Conservation (phyloP, 1,140 invertebrate species). For the Drosophila sproati region DNA sequence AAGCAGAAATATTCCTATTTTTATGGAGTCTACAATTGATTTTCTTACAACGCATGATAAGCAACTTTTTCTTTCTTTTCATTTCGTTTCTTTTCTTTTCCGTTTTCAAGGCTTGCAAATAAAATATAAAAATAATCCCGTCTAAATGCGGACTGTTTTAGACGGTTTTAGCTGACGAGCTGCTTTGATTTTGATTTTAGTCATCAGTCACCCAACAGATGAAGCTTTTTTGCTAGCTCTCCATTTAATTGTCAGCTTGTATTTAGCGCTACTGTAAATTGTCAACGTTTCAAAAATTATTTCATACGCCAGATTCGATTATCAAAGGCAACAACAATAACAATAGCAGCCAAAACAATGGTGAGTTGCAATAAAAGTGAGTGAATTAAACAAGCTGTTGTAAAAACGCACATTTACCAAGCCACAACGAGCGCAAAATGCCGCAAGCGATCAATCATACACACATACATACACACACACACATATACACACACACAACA, state of each 20-base stretch:
- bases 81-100: neutral
- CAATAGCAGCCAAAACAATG: neutral
- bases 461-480: neutral
- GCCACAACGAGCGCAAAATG: slow-evolving; percentile 15
- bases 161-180: too few relatives aligned
- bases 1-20: too few relatives aligned
- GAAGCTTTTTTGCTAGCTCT: neutral
- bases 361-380: neutral
- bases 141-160: too few relatives aligned
- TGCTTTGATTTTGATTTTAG: too few relatives aligned
- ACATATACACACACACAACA: neutral
- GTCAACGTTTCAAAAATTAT: neutral
- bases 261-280: too few relatives aligned
- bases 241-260: too few relatives aligned
- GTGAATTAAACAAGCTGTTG: slow-evolving; percentile 16
- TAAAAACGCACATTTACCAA: slow-evolving; percentile 18
- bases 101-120: neutral
- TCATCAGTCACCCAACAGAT: too few relatives aligned
- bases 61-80: too few relatives aligned
- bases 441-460: slow-evolving; percentile 18
- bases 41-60: too few relatives aligned
- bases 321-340: neutral
- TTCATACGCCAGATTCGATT: slow-evolving; percentile 16
- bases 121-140: neutral
- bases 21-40: too few relatives aligned